Percentiles rank a stretch among this genome's conserved stretches.
phyloP scores from a whole-genome alignment of 2,113 vertebrate species.

The Gavialis gangeticus region DNA sequence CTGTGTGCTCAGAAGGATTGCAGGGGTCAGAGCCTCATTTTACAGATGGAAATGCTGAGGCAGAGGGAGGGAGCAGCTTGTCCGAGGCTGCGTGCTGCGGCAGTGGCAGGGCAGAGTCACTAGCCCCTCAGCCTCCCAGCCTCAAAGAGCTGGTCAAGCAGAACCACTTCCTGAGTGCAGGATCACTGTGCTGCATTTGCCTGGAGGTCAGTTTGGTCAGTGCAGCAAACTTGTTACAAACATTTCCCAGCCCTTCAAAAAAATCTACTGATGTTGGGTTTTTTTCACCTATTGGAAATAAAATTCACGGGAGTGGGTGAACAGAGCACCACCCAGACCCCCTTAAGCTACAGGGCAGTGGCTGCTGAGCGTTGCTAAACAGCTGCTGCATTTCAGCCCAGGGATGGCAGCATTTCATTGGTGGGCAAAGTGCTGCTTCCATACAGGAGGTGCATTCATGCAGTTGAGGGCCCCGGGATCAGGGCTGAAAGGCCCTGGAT shows the following conservation, averaged over 20 bases:
- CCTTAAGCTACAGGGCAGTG: neutral
- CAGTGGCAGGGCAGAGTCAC: neutral
- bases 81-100: neutral
- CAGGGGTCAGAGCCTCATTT: neutral
- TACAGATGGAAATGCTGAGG: neutral
- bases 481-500: constrained; percentile 9
- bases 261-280: rapidly evolving
- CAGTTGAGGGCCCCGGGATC: constrained; percentile 21
- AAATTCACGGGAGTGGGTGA: too few species aligned
- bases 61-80: neutral
- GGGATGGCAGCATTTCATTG: constrained; percentile 72
- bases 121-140: rapidly evolving
- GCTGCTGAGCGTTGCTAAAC: neutral
- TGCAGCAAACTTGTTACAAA: neutral
- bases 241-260: neutral
- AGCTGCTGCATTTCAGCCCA: constrained; percentile 23
- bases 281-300: too few species aligned
- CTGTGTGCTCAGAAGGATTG: neutral
- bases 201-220: neutral
- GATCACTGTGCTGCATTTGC: neutral
- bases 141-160: neutral
- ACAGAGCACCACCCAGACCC: neutral
- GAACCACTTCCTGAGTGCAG: neutral
- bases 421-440: constrained; percentile 39
- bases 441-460: constrained; percentile 50